These are phyloP conservation scores for Otus scops DNA, from an alignment of 2,797 vertebrate species.

Conservation along the genomic window DNA sequence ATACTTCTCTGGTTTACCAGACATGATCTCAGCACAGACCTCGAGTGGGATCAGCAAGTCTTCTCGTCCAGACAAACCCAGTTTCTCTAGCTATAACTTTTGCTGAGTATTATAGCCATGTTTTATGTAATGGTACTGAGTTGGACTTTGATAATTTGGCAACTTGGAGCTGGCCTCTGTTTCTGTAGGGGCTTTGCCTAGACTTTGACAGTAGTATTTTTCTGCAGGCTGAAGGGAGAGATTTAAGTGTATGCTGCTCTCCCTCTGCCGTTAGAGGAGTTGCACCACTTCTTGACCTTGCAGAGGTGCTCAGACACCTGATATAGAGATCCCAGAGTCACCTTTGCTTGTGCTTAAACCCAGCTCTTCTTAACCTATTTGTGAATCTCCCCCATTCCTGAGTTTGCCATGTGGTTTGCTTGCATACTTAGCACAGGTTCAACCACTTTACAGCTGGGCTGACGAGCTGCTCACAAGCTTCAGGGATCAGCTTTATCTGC, in stretches of 20 bases:
- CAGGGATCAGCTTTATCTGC: neutral
- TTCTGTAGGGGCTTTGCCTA: neutral
- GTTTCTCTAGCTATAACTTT: neutral
- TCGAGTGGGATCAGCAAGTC: neutral
- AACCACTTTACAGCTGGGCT: neutral
- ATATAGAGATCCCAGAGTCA: neutral
- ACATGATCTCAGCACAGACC: conserved; percentile 52
- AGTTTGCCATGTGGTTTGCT: neutral
- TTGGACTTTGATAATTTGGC: neutral
- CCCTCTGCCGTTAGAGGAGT: neutral
- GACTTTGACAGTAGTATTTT: neutral
- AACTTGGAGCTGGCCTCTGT: neutral
- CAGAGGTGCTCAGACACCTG: neutral
- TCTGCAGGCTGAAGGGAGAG: neutral
- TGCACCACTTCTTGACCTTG: neutral
- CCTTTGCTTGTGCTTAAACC: neutral
- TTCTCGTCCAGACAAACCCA: neutral
- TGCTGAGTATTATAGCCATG: neutral
- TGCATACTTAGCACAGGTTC: neutral
- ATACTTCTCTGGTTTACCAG: conserved; percentile 39
- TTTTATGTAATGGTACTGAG: neutral
- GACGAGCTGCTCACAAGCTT: neutral
- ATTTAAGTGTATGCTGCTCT: neutral
- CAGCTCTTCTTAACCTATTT: neutral
- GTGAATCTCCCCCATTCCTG: neutral